These are phyloP conservation scores for Eudyptes chrysolophus DNA, from an alignment of 2,113 vertebrate species.

Conservation along the genomic window DNA sequence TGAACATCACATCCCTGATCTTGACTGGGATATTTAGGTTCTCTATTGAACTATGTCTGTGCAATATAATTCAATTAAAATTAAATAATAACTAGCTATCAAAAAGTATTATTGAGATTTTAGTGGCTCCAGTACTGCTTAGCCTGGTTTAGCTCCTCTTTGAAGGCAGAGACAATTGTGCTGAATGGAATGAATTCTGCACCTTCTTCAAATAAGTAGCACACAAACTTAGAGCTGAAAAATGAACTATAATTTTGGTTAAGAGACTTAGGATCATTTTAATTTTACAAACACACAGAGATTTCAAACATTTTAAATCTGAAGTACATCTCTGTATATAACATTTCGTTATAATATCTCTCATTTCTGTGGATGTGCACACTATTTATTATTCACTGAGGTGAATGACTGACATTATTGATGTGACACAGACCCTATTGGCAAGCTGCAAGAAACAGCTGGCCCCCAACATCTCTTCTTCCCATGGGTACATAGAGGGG, in stretches of 20 bases:
- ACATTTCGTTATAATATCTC: background rate
- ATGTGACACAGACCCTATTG: background rate
- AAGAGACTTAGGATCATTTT: background rate
- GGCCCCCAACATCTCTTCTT: background rate
- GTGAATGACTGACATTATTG: background rate
- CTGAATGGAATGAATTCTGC: background rate
- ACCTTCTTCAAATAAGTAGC: background rate
- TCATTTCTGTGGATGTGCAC: background rate
- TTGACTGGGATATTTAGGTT: background rate
- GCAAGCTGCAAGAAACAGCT: background rate
- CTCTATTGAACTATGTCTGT: background rate
- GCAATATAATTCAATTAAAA: constrained; percentile 36
- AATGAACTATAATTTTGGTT: background rate
- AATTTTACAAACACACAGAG: background rate
- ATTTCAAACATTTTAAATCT: background rate
- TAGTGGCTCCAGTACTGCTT: constrained; percentile 27
- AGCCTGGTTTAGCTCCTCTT: background rate
- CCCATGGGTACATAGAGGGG: background rate
- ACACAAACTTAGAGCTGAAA: background rate
- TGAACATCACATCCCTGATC: background rate
- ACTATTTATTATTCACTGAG: background rate
- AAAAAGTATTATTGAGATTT: constrained; percentile 32
- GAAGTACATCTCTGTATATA: background rate
- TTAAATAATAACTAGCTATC: constrained; percentile 32
- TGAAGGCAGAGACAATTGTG: background rate